These are phyloP conservation scores for Sebastolobus altivelis DNA, from an alignment of 2,797 vertebrate species.

Conservation along the genomic window DNA sequence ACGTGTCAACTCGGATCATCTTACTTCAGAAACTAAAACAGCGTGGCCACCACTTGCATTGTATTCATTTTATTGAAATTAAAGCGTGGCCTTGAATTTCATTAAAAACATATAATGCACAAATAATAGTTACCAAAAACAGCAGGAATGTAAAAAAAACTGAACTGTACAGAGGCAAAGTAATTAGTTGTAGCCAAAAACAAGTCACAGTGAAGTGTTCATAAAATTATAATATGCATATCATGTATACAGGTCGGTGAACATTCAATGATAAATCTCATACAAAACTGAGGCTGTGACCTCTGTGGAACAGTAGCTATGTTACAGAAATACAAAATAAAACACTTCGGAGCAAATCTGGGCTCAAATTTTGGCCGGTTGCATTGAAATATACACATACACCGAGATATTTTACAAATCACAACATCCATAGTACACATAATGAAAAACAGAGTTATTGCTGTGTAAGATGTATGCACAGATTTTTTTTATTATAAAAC, in stretches of 20 bases:
- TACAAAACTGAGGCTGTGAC: constrained; percentile 55
- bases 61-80: constrained; percentile 28
- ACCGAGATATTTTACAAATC: constrained; percentile 63
- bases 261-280: constrained; percentile 51
- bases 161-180: constrained; percentile 51
- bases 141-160: constrained; percentile 37
- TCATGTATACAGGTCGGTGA: constrained; percentile 57
- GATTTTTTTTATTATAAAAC: constrained; percentile 71
- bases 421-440: constrained; percentile 75
- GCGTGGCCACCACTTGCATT: constrained; percentile 29
- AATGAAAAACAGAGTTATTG: constrained; percentile 82
- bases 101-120: constrained; percentile 24
- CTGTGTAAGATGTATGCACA: constrained; percentile 81
- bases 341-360: constrained; percentile 55
- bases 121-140: constrained; percentile 45
- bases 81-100: constrained; percentile 30
- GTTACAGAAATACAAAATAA: constrained; percentile 55
- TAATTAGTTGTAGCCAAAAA: constrained; percentile 50
- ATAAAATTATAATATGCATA: constrained; percentile 62
- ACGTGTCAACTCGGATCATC: constrained; percentile 9
- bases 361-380: constrained; percentile 54
- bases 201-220: constrained; percentile 65
- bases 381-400: constrained; percentile 66
- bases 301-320: constrained; percentile 42
- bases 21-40: constrained; percentile 32